phyloP scores from a whole-genome alignment of 2,113 vertebrate species.

The Haemorhous mexicanus region DNA sequence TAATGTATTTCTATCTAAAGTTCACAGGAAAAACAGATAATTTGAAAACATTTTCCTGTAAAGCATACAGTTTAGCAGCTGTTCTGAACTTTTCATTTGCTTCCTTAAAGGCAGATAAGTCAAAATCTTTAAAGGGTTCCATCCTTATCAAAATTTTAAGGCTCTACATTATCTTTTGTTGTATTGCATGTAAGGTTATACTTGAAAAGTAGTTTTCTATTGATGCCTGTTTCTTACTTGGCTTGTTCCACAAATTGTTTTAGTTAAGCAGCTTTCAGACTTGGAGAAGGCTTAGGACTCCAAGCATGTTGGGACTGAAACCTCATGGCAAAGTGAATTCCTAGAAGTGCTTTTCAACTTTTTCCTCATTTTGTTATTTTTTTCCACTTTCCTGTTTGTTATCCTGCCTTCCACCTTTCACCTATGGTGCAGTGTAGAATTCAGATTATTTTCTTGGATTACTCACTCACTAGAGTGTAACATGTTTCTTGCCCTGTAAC shows the following conservation, averaged over 20 bases:
- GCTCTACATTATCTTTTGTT: background rate
- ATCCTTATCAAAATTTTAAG: background rate
- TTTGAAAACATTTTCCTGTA: background rate
- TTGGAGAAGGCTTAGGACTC: background rate
- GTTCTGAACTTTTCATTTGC: background rate
- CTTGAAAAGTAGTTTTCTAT: background rate
- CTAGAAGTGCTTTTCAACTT: background rate
- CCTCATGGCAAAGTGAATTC: accelerated
- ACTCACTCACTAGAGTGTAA: background rate
- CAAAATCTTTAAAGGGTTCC: background rate
- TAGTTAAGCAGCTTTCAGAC: background rate
- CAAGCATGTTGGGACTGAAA: background rate
- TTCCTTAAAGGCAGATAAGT: background rate
- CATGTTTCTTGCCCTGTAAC: background rate
- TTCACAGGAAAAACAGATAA: background rate
- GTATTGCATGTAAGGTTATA: background rate
- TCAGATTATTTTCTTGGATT: background rate
- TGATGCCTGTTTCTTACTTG: background rate
- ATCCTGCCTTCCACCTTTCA: background rate
- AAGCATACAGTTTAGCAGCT: background rate
- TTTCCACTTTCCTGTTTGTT: background rate
- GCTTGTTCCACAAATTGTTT: background rate
- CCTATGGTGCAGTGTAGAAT: background rate
- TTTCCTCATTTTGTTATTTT: background rate
- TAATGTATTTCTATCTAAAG: background rate